These are phyloP conservation scores for Garra rufa DNA, from an alignment of 2,113 vertebrate species.

Conservation along the genomic window DNA sequence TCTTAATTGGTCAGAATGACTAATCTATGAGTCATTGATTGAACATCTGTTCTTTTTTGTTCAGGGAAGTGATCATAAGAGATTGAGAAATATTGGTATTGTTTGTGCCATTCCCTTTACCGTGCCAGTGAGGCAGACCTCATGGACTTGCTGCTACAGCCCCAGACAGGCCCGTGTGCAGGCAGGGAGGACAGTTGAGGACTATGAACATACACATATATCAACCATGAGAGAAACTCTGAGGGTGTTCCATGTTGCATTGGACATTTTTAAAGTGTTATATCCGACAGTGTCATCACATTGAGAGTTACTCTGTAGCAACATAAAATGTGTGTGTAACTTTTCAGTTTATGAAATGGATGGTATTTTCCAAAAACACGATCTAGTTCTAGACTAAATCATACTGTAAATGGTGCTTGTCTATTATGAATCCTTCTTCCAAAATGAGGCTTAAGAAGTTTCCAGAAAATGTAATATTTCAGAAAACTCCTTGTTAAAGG, in stretches of 20 bases:
- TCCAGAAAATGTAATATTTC: not conserved
- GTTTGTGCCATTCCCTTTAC: conserved; percentile 51
- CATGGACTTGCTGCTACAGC: conserved; percentile 47
- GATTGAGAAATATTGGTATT: conserved; percentile 1
- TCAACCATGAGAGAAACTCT: conserved; percentile 33
- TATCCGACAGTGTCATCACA: not conserved
- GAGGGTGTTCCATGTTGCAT: not conserved
- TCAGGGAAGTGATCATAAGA: conserved; percentile 12
- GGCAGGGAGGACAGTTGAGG: conserved; percentile 55
- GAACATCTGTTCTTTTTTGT: conserved; percentile 16
- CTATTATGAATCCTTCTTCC: not conserved
- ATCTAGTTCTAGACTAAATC: conserved; percentile 20
- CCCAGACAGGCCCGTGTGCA: conserved; percentile 49
- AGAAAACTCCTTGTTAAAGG: not conserved
- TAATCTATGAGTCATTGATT: not conserved
- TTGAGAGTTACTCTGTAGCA: not conserved
- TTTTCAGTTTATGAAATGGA: conserved; percentile 5
- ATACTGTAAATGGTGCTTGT: not conserved
- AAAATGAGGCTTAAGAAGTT: not conserved
- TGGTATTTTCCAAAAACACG: not conserved
- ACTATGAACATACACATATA: conserved; percentile 53
- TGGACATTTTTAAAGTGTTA: not conserved
- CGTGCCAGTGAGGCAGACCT: conserved; percentile 60
- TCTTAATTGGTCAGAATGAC: not conserved
- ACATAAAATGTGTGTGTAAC: not conserved